Conservation (phyloP, 2,888 invertebrate genomes). For the Phaedon cochleariae region DNA sequence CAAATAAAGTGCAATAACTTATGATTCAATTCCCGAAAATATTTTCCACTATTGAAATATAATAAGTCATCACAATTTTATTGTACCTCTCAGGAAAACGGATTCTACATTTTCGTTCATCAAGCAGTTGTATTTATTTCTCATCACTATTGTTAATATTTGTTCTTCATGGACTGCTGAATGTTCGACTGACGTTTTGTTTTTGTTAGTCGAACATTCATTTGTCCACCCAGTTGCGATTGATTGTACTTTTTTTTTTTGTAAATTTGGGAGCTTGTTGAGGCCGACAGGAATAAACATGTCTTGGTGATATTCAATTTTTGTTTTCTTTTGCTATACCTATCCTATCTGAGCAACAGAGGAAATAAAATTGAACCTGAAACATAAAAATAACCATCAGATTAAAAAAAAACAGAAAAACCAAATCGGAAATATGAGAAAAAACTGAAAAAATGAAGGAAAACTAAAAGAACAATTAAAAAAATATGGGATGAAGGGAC, state of each 20-base stretch:
- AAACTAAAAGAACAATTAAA: too few relatives aligned
- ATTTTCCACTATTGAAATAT: too few relatives aligned
- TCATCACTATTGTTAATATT: conserved; percentile 37
- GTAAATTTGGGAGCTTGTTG: conserved; percentile 69
- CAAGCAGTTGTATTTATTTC: conserved; percentile 33
- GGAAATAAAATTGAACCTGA: background rate
- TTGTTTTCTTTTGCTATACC: conserved; percentile 18
- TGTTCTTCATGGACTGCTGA: conserved; percentile 31
- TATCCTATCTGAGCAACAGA: background rate
- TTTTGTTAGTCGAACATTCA: conserved; percentile 17
- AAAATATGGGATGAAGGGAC: too few relatives aligned
- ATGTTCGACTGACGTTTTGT: conserved; percentile 3
- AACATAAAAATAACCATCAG: too few relatives aligned
- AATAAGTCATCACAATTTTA: too few relatives aligned
- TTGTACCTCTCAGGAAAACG: background rate
- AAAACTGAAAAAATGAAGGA: too few relatives aligned
- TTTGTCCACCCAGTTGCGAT: conserved; percentile 29
- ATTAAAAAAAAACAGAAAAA: too few relatives aligned
- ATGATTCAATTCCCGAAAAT: too few relatives aligned
- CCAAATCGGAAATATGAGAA: too few relatives aligned
- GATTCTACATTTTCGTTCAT: background rate
- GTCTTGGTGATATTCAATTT: conserved; percentile 59
- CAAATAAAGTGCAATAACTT: too few relatives aligned
- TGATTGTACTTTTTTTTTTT: conserved; percentile 58
- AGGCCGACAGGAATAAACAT: conserved; percentile 61